Percentiles rank a stretch among this genome's conserved stretches.
phyloP scores from a whole-genome alignment of 1,140 invertebrate genomes.

The Drosophila pectinifera region DNA sequence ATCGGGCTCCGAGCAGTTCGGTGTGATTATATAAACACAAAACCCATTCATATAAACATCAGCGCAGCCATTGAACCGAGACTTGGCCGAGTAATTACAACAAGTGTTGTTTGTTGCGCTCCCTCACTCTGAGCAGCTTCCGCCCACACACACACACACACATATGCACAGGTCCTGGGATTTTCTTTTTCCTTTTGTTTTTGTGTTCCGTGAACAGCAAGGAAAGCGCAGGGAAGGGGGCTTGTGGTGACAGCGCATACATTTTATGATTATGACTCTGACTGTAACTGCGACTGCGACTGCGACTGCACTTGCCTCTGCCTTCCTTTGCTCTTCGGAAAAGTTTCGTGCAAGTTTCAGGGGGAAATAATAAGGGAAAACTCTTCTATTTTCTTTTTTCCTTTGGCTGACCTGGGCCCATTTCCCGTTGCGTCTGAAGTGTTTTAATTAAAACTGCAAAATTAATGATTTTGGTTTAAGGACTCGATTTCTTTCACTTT shows the following conservation, averaged over 20 bases:
- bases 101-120: constrained; percentile 62
- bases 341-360: constrained; percentile 22
- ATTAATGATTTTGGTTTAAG: constrained; percentile 62
- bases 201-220: constrained; percentile 1
- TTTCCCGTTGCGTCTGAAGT: constrained; percentile 43
- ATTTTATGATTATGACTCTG: constrained; percentile 83
- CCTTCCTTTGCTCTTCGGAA: constrained; percentile 16
- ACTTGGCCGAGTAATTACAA: constrained; percentile 70
- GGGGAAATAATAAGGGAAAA: constrained; percentile 20
- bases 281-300: constrained; percentile 64
- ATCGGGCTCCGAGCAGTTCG: constrained; percentile 48
- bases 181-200: constrained; percentile 34
- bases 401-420: constrained; percentile 25
- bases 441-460: constrained; percentile 80
- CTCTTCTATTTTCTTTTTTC: constrained; percentile 12
- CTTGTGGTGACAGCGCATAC: constrained; percentile 67
- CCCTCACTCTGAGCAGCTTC: background rate
- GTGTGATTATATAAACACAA: constrained; percentile 76
- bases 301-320: constrained; percentile 37
- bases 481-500: constrained; percentile 1
- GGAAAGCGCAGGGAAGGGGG: background rate
- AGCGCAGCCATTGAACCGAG: constrained; percentile 59
- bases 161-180: background rate
- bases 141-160: constrained; percentile 1
- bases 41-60: constrained; percentile 73